Base-by-base conservation (phyloP, 35 echinoderm and acorn worm species). In the Strongylocentrotus purpuratus region DNA sequence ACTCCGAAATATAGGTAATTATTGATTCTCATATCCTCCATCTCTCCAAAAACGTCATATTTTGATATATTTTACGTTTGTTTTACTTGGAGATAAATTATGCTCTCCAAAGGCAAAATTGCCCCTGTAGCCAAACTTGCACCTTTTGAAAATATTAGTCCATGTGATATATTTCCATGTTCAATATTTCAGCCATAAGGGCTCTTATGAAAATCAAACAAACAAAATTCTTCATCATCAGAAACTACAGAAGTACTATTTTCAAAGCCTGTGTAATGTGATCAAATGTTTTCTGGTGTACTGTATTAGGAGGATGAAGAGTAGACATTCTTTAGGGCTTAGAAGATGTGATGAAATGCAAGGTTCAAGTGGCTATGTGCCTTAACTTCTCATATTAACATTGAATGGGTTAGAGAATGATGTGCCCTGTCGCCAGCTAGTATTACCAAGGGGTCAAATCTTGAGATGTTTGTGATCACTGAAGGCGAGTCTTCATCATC, bases 351-450 rank as follows among this genome's bases (percentile, higher is more conserved):
- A 78, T 59, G 28, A 31, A 4, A 78, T n/a, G 65, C 65, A 78
- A 78, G 65, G 65, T 78, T 78, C 65, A 78, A 78, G 65, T 78
- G 65, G 4, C 0, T 78, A 28, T 22, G 12, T 50, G 48, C 1
- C 6, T 50, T 50, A 55, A 55, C 50, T 11, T 28, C 65, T 78
- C 22, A 78, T 78, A 78, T 78, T 78, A 78, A 28, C 65, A 78
- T 78, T 78, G 20, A 78, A 78, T 78, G 65, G 20, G 65, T n/a
- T n/a, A n/a, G n/a, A n/a, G n/a, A n/a, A n/a, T n/a, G n/a, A n/a
- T n/a, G n/a, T 78, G 65, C 65, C 65, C 65, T 78, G 65, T 28
- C 65, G 65, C 65, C 65, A 78, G 65, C 65, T 78, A 78, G 65
- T 22, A 22, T 78, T 78, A 78, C 65, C 65, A 78, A 22, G 65